Evolutionary conservation across 2,888 invertebrate species (phyloP).

Genomic region (Dastarcus helophoroides): DNA sequence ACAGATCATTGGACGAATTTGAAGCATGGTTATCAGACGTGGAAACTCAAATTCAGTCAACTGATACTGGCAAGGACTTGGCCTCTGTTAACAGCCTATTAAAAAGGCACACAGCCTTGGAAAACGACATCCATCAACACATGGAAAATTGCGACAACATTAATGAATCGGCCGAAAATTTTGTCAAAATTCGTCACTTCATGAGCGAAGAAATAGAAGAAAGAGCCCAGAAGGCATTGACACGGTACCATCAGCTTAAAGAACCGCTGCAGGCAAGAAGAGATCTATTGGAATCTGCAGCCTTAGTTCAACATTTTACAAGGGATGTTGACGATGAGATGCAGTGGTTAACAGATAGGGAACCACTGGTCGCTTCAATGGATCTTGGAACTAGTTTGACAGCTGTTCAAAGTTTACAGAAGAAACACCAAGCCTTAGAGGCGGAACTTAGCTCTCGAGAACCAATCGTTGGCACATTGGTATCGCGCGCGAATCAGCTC

Average conservation of each 20-base stretch:
- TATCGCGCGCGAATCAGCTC: constrained; percentile 66
- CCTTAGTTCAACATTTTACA: constrained; percentile 76
- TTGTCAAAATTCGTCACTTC: constrained; percentile 74
- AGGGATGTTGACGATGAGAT: constrained; percentile 88
- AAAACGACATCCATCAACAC: constrained; percentile 75
- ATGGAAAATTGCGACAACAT: constrained; percentile 70
- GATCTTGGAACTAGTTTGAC: constrained; percentile 51
- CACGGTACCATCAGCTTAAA: constrained; percentile 49
- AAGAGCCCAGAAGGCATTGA: constrained; percentile 55
- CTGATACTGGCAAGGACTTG: constrained; percentile 79
- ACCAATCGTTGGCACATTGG: constrained; percentile 64
- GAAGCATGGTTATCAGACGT: constrained; percentile 87
- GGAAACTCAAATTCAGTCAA: constrained; percentile 57
- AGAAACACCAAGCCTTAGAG: constrained; percentile 87
- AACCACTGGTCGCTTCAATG: constrained; percentile 55
- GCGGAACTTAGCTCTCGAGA: constrained; percentile 82
- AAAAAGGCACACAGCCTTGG: constrained; percentile 70
- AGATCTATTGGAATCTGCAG: constrained; percentile 86
- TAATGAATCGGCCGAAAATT: constrained; percentile 67
- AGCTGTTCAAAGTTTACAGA: constrained; percentile 79
- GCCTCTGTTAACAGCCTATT: constrained; percentile 74
- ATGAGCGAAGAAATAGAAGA: constrained; percentile 77
- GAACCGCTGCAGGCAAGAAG: constrained; percentile 85
- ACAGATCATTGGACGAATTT: constrained; percentile 83
- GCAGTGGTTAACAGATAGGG: constrained; percentile 77